phyloP scores from a whole-genome alignment of 2,113 vertebrate genomes.

The Pleuronectes platessa region DNA sequence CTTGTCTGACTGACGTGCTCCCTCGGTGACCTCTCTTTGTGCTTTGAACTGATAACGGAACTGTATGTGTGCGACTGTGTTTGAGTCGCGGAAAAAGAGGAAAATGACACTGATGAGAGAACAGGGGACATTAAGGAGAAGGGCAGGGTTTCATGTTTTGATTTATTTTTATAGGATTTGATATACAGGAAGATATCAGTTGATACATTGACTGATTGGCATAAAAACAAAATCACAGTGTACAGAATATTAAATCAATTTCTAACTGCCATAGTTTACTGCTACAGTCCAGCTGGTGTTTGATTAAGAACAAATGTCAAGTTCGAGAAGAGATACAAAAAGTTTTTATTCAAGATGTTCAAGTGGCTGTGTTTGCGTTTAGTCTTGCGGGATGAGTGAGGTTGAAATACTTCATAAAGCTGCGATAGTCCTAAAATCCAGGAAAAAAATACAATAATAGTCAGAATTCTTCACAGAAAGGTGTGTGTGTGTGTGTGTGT shows the following conservation, averaged over 20 bases:
- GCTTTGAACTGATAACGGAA: conserved; percentile 69
- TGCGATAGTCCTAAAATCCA: too few species aligned
- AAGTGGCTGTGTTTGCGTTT: too few species aligned
- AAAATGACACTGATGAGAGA: conserved; percentile 21
- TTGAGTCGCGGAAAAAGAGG: not conserved
- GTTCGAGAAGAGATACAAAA: too few species aligned
- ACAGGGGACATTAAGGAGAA: conserved; percentile 35
- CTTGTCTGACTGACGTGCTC: conserved; percentile 73
- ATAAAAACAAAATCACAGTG: not conserved
- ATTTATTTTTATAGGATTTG: conserved; percentile 27
- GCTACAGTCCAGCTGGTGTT: too few species aligned
- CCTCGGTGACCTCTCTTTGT: conserved; percentile 60
- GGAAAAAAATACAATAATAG: too few species aligned
- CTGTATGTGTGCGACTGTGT: conserved; percentile 36
- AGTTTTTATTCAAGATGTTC: too few species aligned
- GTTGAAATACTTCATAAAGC: too few species aligned
- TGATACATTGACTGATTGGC: not conserved
- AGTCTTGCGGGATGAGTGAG: too few species aligned
- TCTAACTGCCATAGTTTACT: too few species aligned
- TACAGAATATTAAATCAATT: not conserved
- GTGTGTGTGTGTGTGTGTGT: too few species aligned
- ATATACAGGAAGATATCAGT: not conserved
- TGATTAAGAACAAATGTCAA: too few species aligned
- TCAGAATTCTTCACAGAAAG: too few species aligned
- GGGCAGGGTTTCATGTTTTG: conserved; percentile 26